Evolutionary conservation across 2,888 invertebrate species (phyloP), one percentile per base, ranked within the genome.

Genomic region (Pherbina coryleti): DNA sequence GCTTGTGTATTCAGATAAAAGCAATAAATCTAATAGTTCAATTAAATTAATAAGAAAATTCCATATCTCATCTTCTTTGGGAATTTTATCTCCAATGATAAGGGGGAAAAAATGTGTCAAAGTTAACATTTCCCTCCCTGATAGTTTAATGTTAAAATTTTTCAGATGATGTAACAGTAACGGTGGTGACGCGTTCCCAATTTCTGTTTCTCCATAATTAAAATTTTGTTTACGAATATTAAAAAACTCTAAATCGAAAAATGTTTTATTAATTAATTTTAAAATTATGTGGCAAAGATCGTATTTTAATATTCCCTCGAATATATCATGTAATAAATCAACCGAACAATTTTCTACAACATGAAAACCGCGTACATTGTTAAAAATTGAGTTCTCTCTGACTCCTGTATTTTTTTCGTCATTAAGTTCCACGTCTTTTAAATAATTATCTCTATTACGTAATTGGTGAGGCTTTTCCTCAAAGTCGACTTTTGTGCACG

Each of bases 211-310:
- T 9, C 71, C 71, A n/a, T 72, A 72, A 53, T 34, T 37, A 76
- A 76, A 76, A 28, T 14, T 76, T 70, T 76, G 76, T 60, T 76
- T 44, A 17, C 76, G 57, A 62, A 70, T 70, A 76, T 76, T 76
- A 17, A 76, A 57, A 22, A 62, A n/a, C 8, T 70, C 76, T 34
- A 76, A 22, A 25, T 69, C 69, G 37, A 76, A 76, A 9, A 11
- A 34, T 34, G 67, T 75, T 17, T 31, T 55, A 53, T 67, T n/a
- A 55, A 75, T 75, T 53, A 14, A 67, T 22, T 14, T 19, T 34
- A 60, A 19, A 49, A 70, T 70, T 57, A 70, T 76, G 44, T 76
- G 14, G 49, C 69, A 70, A 7, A 76, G 19, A 57, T 70, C 76
- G n/a, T 76, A 76, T 60, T 76, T 69, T 9, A 66, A 75, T n/a